Evolutionary conservation across 2,888 invertebrate species (phyloP).

Genomic region (Bombylius discolor): DNA sequence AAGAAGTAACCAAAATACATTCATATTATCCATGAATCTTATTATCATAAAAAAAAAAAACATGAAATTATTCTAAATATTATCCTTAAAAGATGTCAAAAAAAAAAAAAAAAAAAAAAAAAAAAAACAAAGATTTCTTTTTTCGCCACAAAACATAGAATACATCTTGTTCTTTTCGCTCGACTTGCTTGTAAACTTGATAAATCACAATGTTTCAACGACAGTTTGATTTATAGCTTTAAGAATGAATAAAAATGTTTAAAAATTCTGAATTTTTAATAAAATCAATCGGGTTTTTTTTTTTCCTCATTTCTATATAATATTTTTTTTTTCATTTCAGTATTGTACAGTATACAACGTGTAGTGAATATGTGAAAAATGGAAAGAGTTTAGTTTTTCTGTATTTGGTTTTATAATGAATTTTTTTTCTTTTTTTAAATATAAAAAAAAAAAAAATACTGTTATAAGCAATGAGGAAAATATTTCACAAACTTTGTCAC

Average conservation of each 20-base stretch:
- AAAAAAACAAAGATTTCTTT: background rate
- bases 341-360: no score
- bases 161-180: slow-evolving; percentile 7
- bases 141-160: no score
- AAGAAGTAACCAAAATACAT: background rate
- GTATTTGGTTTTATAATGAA: no score
- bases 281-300: slow-evolving; percentile 2
- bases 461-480: background rate
- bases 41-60: background rate
- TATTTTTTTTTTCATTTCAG: no score
- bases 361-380: no score
- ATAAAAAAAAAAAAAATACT: no score
- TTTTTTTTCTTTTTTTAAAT: no score
- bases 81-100: background rate
- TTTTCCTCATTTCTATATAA: no score
- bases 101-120: background rate
- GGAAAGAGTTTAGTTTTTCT: no score
- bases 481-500: background rate
- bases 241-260: slow-evolving; percentile 7
- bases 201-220: slow-evolving; percentile 7
- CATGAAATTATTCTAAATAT: background rate
- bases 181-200: slow-evolving; percentile 5
- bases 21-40: background rate
- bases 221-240: slow-evolving; percentile 7
- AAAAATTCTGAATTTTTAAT: slow-evolving; percentile 8